Evolutionary conservation across 2,888 invertebrate species (phyloP), one percentile per base, ranked within the genome.

Genomic region (Leptinotarsa peninsularis): DNA sequence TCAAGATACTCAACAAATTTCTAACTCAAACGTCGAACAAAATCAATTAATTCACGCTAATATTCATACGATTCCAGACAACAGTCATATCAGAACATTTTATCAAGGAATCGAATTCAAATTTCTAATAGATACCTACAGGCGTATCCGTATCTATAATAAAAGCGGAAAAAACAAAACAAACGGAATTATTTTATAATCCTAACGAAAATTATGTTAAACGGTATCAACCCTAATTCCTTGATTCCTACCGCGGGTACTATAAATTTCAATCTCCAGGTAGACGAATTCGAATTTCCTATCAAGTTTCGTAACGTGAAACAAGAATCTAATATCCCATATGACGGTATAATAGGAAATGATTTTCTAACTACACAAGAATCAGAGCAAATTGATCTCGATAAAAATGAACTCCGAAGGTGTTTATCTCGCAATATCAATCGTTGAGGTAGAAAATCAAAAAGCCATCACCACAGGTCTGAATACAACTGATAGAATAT

Each of bases 181-280:
- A 21, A 21, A 21, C 21, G 21, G 21, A 21, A 21, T 50, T 4
- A 50, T 50, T 50, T 50, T 50, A 50, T 50, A 50, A 50, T 50
- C 49, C 49, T 23, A 23, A 3, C 23, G 4, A 23, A 23, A 23
- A 4, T 23, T 23, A 23, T 23, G 23, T 27, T 63, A 33, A 23
- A 63, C 14, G 63, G 63, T 21, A 63, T 63, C 23, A 5, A 72
- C 67, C 18, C 84, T 81, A 17, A 80, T 83, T 14, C 75, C 0
- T 79, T 81, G 77, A 81, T 23, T 60, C 23, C 75, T 49, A 73
- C 75, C 63, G 76, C 82, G 75, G 74, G 79, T 33, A 83, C 83
- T 60, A 82, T 84, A 49, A 70, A 70, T 78, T 75, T 76, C 21
- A 21, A 63, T 63, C 21, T 23, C 63, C 63, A 63, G 21, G 63